A percentile compares a stretch with the other conserved stretches of the same genome.
phyloP scores from a whole-genome alignment of 2,113 vertebrate species.

The Jaculus jaculus region DNA sequence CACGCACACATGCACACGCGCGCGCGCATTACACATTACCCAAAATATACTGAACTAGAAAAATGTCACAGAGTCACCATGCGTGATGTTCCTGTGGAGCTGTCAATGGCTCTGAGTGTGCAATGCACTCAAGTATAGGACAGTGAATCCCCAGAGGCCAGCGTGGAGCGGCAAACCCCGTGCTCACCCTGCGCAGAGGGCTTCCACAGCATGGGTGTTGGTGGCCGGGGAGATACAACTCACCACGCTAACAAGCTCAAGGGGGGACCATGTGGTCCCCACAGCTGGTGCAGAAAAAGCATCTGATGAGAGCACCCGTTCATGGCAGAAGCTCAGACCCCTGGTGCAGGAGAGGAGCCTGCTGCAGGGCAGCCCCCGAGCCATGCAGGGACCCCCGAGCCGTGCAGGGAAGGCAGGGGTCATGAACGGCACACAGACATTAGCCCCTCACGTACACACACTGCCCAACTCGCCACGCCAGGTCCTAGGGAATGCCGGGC shows the following conservation, averaged over 20 bases:
- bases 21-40: too few species aligned
- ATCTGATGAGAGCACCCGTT: slow-evolving; percentile 55
- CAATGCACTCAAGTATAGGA: neutral
- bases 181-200: neutral
- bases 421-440: neutral
- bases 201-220: neutral
- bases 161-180: neutral
- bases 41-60: too few species aligned
- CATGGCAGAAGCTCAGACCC: slow-evolving; percentile 13
- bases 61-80: too few species aligned
- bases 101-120: neutral
- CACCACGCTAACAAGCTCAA: slow-evolving; percentile 47
- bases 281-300: slow-evolving; percentile 11
- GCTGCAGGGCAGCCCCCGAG: neutral
- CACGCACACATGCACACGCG: neutral
- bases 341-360: neutral
- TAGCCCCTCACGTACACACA: neutral
- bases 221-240: neutral
- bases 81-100: too few species aligned
- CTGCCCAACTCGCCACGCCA: neutral
- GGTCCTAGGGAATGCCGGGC: neutral
- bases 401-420: fast-evolving
- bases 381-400: too few species aligned
- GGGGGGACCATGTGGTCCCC: slow-evolving; percentile 61
- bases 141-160: neutral